Evolutionary conservation across 2,888 invertebrate genomes (phyloP).

Genomic region (Dynastes tityus): DNA sequence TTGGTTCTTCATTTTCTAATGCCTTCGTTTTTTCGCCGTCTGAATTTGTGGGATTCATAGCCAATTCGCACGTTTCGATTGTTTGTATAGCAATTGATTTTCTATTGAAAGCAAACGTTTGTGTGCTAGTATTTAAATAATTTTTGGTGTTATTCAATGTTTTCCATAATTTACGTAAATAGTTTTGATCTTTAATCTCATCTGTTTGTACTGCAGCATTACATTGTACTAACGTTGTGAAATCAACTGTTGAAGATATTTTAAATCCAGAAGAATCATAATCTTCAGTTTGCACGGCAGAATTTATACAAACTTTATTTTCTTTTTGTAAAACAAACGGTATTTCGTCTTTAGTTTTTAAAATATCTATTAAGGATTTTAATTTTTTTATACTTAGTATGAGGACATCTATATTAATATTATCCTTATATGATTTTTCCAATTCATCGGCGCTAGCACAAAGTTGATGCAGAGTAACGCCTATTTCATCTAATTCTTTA

Average conservation of each 20-base stretch:
- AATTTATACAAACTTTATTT: not conserved
- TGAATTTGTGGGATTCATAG: not conserved
- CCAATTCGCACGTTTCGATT: not conserved
- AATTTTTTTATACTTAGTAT: slow-evolving; percentile 13
- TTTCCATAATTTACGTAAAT: not conserved
- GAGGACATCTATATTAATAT: slow-evolving; percentile 1
- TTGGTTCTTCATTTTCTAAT: not conserved
- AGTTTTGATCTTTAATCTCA: not conserved
- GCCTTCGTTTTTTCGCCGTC: not conserved
- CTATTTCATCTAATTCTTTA: not conserved
- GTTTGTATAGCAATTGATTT: slow-evolving; percentile 4
- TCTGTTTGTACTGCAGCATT: slow-evolving; percentile 57
- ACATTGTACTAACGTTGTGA: slow-evolving; percentile 50
- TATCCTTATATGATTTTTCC: not conserved
- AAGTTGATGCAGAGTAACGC: not conserved
- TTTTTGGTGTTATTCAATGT: not conserved
- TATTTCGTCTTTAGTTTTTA: slow-evolving; percentile 11
- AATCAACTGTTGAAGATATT: slow-evolving; percentile 56
- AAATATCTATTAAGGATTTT: not conserved
- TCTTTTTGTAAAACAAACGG: not conserved
- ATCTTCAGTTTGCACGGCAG: slow-evolving; percentile 55
- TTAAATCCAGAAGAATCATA: slow-evolving; percentile 52
- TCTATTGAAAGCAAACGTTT: not conserved
- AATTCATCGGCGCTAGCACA: not conserved
- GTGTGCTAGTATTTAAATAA: not conserved